Percentiles rank a stretch among this genome's conserved stretches.
phyloP scores from a whole-genome alignment of 2,888 invertebrate genomes.

The Tinea pellionella region DNA sequence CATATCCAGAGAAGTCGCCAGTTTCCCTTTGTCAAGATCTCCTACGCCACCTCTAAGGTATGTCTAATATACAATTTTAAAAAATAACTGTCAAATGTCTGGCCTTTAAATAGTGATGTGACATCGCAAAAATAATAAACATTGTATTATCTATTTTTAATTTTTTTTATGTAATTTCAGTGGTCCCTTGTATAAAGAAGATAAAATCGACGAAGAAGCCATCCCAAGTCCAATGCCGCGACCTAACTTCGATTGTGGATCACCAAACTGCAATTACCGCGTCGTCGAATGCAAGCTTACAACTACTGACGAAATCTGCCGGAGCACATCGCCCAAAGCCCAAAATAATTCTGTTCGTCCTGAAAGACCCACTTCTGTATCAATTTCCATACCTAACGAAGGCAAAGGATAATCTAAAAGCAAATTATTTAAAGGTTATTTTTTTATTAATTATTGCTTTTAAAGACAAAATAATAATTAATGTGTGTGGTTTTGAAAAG shows the following conservation, averaged over 20 bases:
- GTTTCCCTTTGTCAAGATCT: conserved; percentile 80
- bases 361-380: conserved; percentile 59
- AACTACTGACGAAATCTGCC: conserved; percentile 50
- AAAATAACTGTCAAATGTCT: neutral
- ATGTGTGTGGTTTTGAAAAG: neutral
- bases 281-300: conserved; percentile 62
- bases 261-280: conserved; percentile 54
- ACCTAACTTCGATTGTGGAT: conserved; percentile 53
- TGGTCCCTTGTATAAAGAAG: conserved; percentile 58
- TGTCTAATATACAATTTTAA: conserved; percentile 7
- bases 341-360: conserved; percentile 15
- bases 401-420: conserved; percentile 52
- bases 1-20: conserved; percentile 79
- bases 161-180: conserved; percentile 39
- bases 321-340: conserved; percentile 30
- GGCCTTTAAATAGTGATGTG: neutral
- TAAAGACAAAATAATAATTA: neutral
- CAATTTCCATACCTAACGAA: conserved; percentile 70
- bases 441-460: neutral
- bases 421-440: neutral
- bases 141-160: neutral
- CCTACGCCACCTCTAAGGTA: conserved; percentile 76
- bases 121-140: neutral
- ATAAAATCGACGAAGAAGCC: conserved; percentile 42
- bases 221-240: conserved; percentile 52